Evolutionary conservation across 2,888 invertebrate species (phyloP), one percentile per base, ranked within the genome.

Genomic region (Sinodicranocentrus sp.): DNA sequence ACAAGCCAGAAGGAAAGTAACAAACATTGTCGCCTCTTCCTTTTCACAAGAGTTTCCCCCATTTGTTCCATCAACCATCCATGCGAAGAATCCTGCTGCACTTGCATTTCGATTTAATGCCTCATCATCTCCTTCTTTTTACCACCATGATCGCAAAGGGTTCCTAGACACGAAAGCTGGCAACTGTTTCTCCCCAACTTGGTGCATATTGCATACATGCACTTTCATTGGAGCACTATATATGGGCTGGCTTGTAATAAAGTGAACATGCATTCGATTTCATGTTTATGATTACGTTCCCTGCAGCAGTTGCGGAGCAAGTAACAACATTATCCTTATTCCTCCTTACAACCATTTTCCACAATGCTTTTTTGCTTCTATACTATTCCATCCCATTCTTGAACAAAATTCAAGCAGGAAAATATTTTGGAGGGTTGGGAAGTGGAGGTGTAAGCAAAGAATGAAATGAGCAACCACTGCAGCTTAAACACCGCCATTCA

Each of bases 401-500:
- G 6, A 44, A 39, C 33, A 65, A 65, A 39, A 26, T 65, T 19
- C n/a, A 43, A 21, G 17, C 25, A 23, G 44, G 67, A 6, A 1
- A 67, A 43, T 2, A 43, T n/a, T 15, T 3, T 63, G 33, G n/a
- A 61, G n/a, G 25, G 2, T 23, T 26, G 61, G 19, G 19, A 33
- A 39, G 43, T 43, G 65, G 67, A 67, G 67, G 67, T 67, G 67
- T 44, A 67, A 67, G 67, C 67, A 23, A 44, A 44, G 28, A 19
- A 63, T 33, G 28, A 25, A 67, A 67, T 67, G 67, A 67, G 43
- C 67, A 67, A 43, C 21, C 23, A 67, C 25, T n/a, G 21, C 17
- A 17, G 57, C 57, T 19, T 10, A 2, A 57, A 3, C n/a, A 33
- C 10, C 48, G 15, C 48, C n/a, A n/a, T 48, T 48, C 48, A 48